Evolutionary conservation across 2,797 vertebrate species (phyloP), one percentile per base, ranked within the genome.

Genomic region (Premnoplex brunnescens): DNA sequence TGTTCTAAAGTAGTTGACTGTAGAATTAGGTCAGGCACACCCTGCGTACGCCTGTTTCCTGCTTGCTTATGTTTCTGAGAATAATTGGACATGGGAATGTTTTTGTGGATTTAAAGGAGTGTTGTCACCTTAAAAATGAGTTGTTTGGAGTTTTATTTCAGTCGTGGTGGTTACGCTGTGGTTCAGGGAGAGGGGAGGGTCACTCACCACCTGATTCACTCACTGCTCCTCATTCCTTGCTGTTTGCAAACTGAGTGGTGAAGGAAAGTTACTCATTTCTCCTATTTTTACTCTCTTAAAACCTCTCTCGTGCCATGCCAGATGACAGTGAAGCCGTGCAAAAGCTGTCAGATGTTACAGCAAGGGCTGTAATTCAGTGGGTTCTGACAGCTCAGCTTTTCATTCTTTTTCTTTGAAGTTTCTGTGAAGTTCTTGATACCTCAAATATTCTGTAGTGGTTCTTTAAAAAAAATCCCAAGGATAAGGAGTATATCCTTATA

Each of bases 21-120:
- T 6, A 56, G 85, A 95, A 95, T 88, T 93, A 49, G 96, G 95
- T 94, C 95, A 93, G 95, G 89, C 95, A 96, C 95, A 21, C 96
- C 89, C 95, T 91, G 79, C 7, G 0, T 37, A 0, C 5, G 39
- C 12, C 3, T 80, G 74, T 79, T 97, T 95, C 95, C 94, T 96
- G 90, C 93, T 89, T 71, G 88, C 92, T 95, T 89, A 19, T 80
- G 56, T 89, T 96, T 80, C 95, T 83, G 89, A 63, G 54, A 91
- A 79, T 89, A 89, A 77, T 87, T 85, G 83, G 18, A 66, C 34
- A 15, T 12, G 81, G 68, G 22, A 78, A 66, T 92, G 88, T 71
- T 87, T 83, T 60, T 88, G 87, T 26, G 44, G 68, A 30, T 72
- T 80, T 52, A 58, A 58, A 94, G 89, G 44, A 94, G 91, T 19